Evolutionary conservation across 2,113 vertebrate genomes (phyloP), one percentile per base, ranked within the genome.

Genomic region (Calidris pygmaea): DNA sequence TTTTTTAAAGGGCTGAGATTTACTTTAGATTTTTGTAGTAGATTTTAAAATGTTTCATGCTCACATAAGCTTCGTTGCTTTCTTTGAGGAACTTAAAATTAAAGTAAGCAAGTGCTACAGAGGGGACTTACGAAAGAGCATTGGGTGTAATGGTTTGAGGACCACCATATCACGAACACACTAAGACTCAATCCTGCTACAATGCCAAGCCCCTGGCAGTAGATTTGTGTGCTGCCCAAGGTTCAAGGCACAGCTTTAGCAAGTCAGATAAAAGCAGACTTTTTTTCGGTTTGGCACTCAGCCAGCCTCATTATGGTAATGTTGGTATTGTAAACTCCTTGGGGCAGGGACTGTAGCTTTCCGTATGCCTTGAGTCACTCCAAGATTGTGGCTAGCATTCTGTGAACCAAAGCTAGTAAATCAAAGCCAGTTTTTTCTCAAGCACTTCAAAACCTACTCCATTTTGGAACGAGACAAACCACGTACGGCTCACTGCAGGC

Each of bases 371-470:
- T 85, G 86, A 92, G 91, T 73, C 58, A 83, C 66, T 89, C 77
- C 70, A 85, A 87, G 90, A 87, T 89, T 91, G 88, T 87, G 89
- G 84, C 86, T 74, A 60, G 80, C 43, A 27, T 96, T 93, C 91
- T 92, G 84, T 89, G 92, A 96, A 95, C 86, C 83, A 90, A 68
- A 96, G 95, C 76, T 92, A 58, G 91, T 92, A 94, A 95, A 95
- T 95, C 94, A 95, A 95, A 95, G 89, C 80, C 66, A 55, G 3
- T 60, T 93, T 93, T 93, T 80, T 60, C 77, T 95, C 81, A 58
- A 47, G 77, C 1, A 14, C 91, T 96, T 95, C 96, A 92, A 96
- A 97, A 95, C 91, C 95, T 96, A 89, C 94, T 95, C 87, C 95
- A 96, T 97, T 96, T 96, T 96, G 89, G 87, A 91, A 85, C 0